phyloP scores from a whole-genome alignment of 2,797 vertebrate genomes.

The Mormyrus hasselquistii region DNA sequence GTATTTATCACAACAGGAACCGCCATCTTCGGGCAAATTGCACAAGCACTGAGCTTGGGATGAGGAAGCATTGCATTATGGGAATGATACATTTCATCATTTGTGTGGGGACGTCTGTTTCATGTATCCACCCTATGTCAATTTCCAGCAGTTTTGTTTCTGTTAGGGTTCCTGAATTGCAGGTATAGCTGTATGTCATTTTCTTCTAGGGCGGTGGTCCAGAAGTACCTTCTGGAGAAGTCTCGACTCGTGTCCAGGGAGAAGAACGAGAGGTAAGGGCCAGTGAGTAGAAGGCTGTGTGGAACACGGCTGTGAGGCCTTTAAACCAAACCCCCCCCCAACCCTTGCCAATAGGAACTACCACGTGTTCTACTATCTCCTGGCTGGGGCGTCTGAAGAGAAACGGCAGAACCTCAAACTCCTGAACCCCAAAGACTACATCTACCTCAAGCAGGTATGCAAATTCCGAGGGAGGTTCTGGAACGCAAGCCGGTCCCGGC shows the following conservation, averaged over 20 bases:
- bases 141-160: neutral
- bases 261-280: constrained; percentile 78
- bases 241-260: constrained; percentile 82
- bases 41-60: neutral
- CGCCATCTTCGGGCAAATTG: neutral
- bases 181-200: neutral
- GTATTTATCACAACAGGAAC: neutral
- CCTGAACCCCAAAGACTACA: constrained; percentile 78
- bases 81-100: neutral
- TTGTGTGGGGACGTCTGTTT: neutral
- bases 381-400: constrained; percentile 77
- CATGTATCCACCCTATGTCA: neutral
- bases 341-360: constrained; percentile 72
- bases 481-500: too few species aligned
- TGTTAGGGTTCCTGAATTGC: neutral
- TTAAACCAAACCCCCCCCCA: neutral
- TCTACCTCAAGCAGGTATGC: constrained; percentile 86
- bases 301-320: neutral
- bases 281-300: neutral
- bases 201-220: constrained; percentile 76
- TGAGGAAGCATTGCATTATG: neutral
- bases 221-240: constrained; percentile 93
- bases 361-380: constrained; percentile 95
- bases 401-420: constrained; percentile 81
- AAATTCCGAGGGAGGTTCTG: neutral